Conservation (phyloP, 2,888 invertebrate species). For the Sesamia inferens region DNA sequence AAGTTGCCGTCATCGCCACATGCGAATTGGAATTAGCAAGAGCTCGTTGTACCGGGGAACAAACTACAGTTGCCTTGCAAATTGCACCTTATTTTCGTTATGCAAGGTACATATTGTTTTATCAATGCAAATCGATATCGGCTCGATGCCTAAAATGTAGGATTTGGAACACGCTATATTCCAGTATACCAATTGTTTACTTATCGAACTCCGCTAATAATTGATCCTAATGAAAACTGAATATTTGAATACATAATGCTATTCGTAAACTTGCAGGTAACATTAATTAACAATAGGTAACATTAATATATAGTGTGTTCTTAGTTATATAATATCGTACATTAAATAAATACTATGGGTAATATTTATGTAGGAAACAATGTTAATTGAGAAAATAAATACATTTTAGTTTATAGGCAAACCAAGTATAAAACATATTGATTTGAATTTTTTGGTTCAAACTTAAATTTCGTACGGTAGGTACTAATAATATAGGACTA, state of each 20-base stretch:
- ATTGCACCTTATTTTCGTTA: constrained; percentile 64
- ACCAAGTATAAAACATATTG: not conserved
- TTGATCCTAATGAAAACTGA: constrained; percentile 46
- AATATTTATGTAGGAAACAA: not conserved
- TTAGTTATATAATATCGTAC: not conserved
- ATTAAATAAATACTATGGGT: not conserved
- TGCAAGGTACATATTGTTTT: constrained; percentile 54
- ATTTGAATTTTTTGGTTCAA: constrained; percentile 9
- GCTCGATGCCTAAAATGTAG: constrained; percentile 47
- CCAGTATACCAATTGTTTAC: constrained; percentile 57
- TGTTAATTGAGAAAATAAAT: not conserved
- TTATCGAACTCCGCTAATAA: constrained; percentile 45
- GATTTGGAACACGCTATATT: constrained; percentile 62
- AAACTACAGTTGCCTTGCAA: constrained; percentile 69
- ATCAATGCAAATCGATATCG: constrained; percentile 57
- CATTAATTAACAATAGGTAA: not conserved
- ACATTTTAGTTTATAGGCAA: constrained; percentile 1
- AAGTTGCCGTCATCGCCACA: constrained; percentile 82
- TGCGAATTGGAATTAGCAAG: constrained; percentile 83
- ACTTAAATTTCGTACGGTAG: not conserved
- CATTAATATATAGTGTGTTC: not conserved
- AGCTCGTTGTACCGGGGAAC: constrained; percentile 73
- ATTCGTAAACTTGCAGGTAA: not conserved
- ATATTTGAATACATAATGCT: constrained; percentile 9
- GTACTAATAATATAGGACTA: too few relatives aligned